A percentile compares a stretch with the other conserved stretches of the same genome.
Conservation (phyloP, 2,888 invertebrate species). For the Aphodius granarius region DNA sequence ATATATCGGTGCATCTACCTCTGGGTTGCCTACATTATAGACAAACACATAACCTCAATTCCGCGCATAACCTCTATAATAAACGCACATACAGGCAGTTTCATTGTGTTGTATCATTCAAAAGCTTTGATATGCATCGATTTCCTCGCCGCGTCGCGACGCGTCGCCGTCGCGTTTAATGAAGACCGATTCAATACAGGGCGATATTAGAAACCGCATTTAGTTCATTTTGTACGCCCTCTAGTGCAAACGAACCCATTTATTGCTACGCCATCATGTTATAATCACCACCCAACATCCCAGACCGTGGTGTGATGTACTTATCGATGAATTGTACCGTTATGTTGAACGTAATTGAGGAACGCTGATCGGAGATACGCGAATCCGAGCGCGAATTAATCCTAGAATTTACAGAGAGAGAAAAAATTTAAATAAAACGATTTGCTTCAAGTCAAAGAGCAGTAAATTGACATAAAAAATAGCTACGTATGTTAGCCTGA, state of each 20-base stretch:
- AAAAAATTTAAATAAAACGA: too few species aligned
- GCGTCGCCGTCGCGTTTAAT: not conserved
- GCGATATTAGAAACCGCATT: not conserved
- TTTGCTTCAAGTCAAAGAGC: too few species aligned
- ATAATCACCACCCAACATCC: not conserved
- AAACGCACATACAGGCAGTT: not conserved
- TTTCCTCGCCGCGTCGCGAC: not conserved
- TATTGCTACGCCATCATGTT: not conserved
- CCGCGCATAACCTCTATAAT: not conserved
- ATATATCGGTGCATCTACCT: not conserved
- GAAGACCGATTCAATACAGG: not conserved
- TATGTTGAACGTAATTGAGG: not conserved
- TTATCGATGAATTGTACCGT: not conserved
- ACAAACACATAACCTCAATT: not conserved
- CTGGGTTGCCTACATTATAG: too few species aligned
- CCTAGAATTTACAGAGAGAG: too few species aligned
- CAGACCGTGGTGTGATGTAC: not conserved
- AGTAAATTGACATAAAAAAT: too few species aligned
- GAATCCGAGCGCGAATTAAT: not conserved
- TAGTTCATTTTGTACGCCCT: not conserved
- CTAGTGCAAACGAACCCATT: not conserved
- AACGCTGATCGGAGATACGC: not conserved
- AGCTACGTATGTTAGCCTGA: too few species aligned
- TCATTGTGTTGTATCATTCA: not conserved
- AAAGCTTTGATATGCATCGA: not conserved